Evolutionary conservation across 2,888 invertebrate genomes (phyloP).

Genomic region (Drosophila mayaguana): DNA sequence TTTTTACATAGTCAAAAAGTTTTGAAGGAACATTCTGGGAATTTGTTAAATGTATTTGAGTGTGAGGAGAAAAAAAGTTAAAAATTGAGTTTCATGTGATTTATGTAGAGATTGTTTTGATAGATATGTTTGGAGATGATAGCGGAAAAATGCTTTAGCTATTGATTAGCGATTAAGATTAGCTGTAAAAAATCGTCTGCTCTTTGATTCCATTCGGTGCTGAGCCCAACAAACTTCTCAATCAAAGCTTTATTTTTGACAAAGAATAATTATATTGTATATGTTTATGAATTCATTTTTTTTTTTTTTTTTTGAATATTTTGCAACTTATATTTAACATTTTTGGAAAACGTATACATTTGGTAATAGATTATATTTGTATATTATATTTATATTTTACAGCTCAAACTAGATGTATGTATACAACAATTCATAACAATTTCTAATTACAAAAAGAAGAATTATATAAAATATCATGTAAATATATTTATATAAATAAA

Average conservation of each 20-base stretch:
- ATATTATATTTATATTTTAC: too few relatives aligned
- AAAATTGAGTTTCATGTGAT: neutral
- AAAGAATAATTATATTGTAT: too few relatives aligned
- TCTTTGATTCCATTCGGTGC: neutral
- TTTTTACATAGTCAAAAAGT: conserved; percentile 3
- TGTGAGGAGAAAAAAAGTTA: neutral
- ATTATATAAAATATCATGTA: too few relatives aligned
- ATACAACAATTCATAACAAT: too few relatives aligned
- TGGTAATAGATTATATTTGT: too few relatives aligned
- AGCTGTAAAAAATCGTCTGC: neutral
- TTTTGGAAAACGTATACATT: too few relatives aligned
- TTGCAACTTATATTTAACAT: too few relatives aligned
- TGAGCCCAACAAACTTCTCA: neutral
- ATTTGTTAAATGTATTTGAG: neutral
- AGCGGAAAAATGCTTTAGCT: neutral
- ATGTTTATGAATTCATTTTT: too few relatives aligned
- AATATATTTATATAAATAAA: too few relatives aligned
- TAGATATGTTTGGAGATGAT: neutral
- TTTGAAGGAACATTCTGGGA: neutral
- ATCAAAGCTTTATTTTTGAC: neutral
- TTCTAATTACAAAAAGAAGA: too few relatives aligned
- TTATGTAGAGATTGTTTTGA: neutral
- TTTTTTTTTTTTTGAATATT: too few relatives aligned
- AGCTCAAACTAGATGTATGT: too few relatives aligned
- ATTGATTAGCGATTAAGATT: neutral